Evolutionary conservation across 2,113 vertebrate species (phyloP).

Genomic region (Leptosomus discolor): DNA sequence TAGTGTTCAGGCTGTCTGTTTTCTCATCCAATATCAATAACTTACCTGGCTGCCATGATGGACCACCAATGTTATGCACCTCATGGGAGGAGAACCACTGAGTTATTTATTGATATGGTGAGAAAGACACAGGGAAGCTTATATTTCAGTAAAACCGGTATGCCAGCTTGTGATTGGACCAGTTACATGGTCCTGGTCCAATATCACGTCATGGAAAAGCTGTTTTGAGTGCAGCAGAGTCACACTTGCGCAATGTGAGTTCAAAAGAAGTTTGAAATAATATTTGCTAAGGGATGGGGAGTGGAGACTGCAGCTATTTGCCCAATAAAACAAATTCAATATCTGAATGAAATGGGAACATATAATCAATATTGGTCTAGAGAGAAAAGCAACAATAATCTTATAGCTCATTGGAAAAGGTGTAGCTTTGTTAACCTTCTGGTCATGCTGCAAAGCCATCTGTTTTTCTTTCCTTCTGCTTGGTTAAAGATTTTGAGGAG

Average conservation of each 20-base stretch:
- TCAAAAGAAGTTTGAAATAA: conserved; percentile 29
- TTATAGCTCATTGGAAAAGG: neutral
- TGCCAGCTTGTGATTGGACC: neutral
- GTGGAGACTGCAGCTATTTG: neutral
- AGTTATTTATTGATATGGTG: rapidly evolving
- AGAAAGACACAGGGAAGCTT: neutral
- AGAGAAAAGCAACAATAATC: neutral
- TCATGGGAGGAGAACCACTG: neutral
- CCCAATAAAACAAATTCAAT: conserved; percentile 35
- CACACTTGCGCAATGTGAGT: neutral
- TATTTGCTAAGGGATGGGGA: conserved; percentile 6
- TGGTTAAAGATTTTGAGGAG: neutral
- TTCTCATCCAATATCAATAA: neutral
- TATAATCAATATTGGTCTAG: conserved; percentile 45
- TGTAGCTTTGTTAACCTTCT: conserved; percentile 21
- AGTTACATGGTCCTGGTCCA: neutral
- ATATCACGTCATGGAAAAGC: neutral
- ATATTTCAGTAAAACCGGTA: neutral
- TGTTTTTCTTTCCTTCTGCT: neutral
- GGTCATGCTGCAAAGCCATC: neutral
- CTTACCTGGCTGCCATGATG: neutral
- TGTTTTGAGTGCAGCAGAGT: neutral
- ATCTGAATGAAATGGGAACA: conserved; percentile 11
- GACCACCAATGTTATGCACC: neutral
- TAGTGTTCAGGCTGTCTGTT: neutral